Conservation (phyloP, 2,888 invertebrate species). For the Chydorus sphaericus region DNA sequence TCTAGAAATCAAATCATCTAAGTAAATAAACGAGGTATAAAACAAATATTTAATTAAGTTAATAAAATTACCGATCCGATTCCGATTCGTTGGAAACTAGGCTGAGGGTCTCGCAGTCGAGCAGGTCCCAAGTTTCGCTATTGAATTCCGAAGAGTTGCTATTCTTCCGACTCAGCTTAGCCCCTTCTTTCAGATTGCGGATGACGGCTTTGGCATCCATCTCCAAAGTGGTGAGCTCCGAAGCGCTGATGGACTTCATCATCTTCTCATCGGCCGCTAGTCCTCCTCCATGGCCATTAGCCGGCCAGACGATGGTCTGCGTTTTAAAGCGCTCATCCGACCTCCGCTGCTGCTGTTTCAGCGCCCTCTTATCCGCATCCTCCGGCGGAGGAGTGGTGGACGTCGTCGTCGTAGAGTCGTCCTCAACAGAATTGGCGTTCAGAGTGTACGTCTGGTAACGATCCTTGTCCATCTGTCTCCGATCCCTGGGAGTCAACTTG, state of each 20-base stretch:
- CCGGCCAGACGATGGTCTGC: constrained; percentile 36
- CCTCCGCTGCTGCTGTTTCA: constrained; percentile 43
- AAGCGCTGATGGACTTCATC: constrained; percentile 28
- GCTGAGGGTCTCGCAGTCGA: constrained; percentile 49
- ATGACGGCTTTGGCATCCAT: constrained; percentile 42
- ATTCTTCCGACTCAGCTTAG: constrained; percentile 24
- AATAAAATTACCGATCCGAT: constrained; percentile 34
- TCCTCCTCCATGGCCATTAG: neutral
- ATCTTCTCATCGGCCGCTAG: neutral
- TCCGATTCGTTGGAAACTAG: constrained; percentile 57
- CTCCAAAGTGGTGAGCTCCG: constrained; percentile 35
- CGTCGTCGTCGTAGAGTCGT: constrained; percentile 62
- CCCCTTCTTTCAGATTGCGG: constrained; percentile 34
- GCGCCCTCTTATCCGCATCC: constrained; percentile 46
- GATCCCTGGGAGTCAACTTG: constrained; percentile 43
- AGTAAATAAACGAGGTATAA: no score
- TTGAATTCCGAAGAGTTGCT: constrained; percentile 26
- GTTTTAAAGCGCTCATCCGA: constrained; percentile 57
- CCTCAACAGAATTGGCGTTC: constrained; percentile 8
- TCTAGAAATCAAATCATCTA: constrained; percentile 18
- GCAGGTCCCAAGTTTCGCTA: constrained; percentile 34
- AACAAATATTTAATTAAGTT: no score
- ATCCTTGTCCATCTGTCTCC: constrained; percentile 56
- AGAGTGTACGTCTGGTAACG: constrained; percentile 50
- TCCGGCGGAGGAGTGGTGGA: constrained; percentile 84